These are phyloP conservation scores for Chrysodeixis includens DNA, from an alignment of 2,888 invertebrate species.

Conservation along the genomic window DNA sequence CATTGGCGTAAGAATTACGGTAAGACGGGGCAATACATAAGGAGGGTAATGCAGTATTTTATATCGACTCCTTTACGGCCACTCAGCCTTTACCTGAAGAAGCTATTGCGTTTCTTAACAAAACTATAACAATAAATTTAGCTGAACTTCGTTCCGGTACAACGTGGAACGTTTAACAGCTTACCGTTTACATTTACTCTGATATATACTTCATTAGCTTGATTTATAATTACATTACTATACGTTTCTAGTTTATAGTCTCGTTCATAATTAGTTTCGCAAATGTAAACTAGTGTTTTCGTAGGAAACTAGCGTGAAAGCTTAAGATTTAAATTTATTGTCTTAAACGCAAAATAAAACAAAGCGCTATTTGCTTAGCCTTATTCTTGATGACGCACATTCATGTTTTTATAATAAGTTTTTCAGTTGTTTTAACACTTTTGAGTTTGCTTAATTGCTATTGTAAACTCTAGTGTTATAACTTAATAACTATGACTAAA, in stretches of 20 bases:
- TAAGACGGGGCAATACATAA: conserved; percentile 63
- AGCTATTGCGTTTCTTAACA: conserved; percentile 78
- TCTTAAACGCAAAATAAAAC: conserved; percentile 12
- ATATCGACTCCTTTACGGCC: conserved; percentile 73
- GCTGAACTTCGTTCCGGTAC: conserved; percentile 76
- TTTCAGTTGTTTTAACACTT: not conserved
- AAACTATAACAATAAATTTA: conserved; percentile 84
- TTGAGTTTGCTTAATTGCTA: not conserved
- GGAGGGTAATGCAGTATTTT: conserved; percentile 69
- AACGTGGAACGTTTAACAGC: conserved; percentile 74
- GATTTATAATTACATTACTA: conserved; percentile 58
- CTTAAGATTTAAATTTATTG: conserved; percentile 29
- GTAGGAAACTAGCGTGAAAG: conserved; percentile 40
- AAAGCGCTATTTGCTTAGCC: not conserved
- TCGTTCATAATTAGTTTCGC: conserved; percentile 47
- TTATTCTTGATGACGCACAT: conserved; percentile 11
- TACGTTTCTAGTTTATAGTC: conserved; percentile 50
- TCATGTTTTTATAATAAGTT: conserved; percentile 21
- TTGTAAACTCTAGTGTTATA: not conserved
- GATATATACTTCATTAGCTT: conserved; percentile 70
- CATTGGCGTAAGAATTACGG: conserved; percentile 53
- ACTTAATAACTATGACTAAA: not conserved
- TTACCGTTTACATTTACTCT: conserved; percentile 72
- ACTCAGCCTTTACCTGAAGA: conserved; percentile 66
- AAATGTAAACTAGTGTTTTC: conserved; percentile 30